Percentiles rank a stretch among this genome's conserved stretches.
Conservation (phyloP, 2,888 invertebrate genomes). For the Heliconius ismenius region DNA sequence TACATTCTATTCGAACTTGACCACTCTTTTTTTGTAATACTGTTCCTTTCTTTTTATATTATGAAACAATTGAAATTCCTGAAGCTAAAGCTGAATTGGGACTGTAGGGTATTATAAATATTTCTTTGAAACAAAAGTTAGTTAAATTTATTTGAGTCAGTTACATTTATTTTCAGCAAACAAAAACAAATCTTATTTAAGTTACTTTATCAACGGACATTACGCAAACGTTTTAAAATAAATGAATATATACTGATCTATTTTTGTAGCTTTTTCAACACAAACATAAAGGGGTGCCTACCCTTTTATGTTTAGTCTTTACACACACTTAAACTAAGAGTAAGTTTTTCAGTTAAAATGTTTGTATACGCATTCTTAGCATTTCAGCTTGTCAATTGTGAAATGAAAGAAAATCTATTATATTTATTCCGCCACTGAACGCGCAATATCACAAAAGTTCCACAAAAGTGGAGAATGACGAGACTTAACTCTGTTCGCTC, state of each 20-base stretch:
- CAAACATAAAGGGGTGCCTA: too few species aligned
- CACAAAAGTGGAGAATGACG: too few species aligned
- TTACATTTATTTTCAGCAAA: not conserved
- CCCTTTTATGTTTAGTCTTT: too few species aligned
- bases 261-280: not conserved
- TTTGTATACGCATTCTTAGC: too few species aligned
- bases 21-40: not conserved
- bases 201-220: not conserved
- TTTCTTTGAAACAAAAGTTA: not conserved
- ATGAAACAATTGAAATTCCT: not conserved
- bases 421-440: too few species aligned
- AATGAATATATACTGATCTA: not conserved
- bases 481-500: too few species aligned
- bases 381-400: too few species aligned
- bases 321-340: too few species aligned
- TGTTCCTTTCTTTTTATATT: not conserved
- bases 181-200: not conserved
- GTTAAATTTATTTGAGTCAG: not conserved
- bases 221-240: not conserved
- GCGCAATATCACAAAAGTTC: too few species aligned
- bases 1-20: not conserved
- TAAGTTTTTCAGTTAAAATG: too few species aligned
- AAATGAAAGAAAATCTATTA: too few species aligned
- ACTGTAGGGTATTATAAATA: constrained; percentile 10
- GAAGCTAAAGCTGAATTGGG: not conserved